Percentiles rank a stretch among this genome's conserved stretches.
Evolutionary conservation across 2,113 vertebrate genomes (phyloP).

Genomic region (Ophthalmolycus amberensis): DNA sequence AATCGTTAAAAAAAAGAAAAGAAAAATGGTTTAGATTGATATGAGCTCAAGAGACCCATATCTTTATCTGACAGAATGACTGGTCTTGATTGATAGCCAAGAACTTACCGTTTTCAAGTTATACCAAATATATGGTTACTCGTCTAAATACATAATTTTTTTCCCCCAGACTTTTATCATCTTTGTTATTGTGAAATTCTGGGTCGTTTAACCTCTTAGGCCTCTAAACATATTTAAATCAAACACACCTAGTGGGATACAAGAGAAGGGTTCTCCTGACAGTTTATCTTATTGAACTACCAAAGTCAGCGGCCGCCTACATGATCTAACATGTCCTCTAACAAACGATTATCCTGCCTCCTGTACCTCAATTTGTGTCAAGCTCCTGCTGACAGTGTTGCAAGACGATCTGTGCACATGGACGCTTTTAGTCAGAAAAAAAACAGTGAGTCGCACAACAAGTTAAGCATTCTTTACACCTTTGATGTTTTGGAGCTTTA

Average conservation of each 20-base stretch:
- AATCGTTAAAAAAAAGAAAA: not conserved
- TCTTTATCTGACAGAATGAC: not conserved
- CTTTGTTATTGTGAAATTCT: not conserved
- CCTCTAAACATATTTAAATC: not conserved
- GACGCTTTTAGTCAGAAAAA: not conserved
- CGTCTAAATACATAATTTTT: not conserved
- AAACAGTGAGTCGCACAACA: constrained; percentile 25
- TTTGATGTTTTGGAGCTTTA: not conserved
- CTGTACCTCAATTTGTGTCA: constrained; percentile 10
- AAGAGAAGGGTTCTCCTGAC: not conserved
- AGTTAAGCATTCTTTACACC: constrained; percentile 25
- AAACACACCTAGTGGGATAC: not conserved
- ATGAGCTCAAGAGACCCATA: not conserved
- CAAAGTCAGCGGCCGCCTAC: not conserved
- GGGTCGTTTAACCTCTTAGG: not conserved
- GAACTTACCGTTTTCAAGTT: not conserved
- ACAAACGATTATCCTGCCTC: not conserved
- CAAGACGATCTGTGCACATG: not conserved
- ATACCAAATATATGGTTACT: not conserved
- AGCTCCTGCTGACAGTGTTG: not conserved
- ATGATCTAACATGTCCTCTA: not conserved
- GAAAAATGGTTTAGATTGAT: not conserved
- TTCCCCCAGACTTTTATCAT: not conserved
- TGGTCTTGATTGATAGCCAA: not conserved
- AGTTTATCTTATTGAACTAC: not conserved